Evolutionary conservation across 2,888 invertebrate genomes (phyloP), one percentile per base, ranked within the genome.

Genomic region (Prosapia bicincta): DNA sequence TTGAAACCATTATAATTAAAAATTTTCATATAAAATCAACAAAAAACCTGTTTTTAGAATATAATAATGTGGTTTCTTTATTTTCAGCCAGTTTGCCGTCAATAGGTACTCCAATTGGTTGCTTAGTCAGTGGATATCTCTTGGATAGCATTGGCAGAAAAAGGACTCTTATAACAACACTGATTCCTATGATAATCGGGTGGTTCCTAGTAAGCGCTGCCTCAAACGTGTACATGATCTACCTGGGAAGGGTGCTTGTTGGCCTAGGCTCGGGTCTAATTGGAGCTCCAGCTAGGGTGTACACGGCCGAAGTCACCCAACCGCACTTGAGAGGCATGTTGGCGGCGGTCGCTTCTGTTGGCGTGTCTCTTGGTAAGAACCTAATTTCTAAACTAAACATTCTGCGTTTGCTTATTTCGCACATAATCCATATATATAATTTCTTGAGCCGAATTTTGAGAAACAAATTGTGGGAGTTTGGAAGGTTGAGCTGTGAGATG

Each of bases 261-360:
- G 93, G 93, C 0, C 85, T 92, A 25, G 91, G 91, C 0, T 90
- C 91, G 0, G 93, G 93, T 1, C 91, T 91, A 90, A 90, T 91
- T 30, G 91, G 91, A 0, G 91, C 91, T 0, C 91, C 91, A 0
- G 90, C 91, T 0, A 85, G 91, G 3, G 91, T 91, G 0, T 91
- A 91, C 84, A 91, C 91, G 0, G 90, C 90, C 26, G 91, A 91
- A 81, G 91, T 92, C 0, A 90, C 92, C 0, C 91, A 92, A 79
- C 92, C 92, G 0, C 91, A 92, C 82, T 85, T 92, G 0, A 86
- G 93, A n/a, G 93, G 93, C 0, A 91, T 91, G 88, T 85, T 93
- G 7, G 91, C 91, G 0, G 91, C 92, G 0, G 83, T 92, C 43
- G 89, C 92, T 0, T 92, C 93, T 54, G 90, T 93, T 0, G 90